Evolutionary conservation across 2,888 invertebrate species (phyloP), one percentile per base, ranked within the genome.

Genomic region (Pediacus dermestoides): DNA sequence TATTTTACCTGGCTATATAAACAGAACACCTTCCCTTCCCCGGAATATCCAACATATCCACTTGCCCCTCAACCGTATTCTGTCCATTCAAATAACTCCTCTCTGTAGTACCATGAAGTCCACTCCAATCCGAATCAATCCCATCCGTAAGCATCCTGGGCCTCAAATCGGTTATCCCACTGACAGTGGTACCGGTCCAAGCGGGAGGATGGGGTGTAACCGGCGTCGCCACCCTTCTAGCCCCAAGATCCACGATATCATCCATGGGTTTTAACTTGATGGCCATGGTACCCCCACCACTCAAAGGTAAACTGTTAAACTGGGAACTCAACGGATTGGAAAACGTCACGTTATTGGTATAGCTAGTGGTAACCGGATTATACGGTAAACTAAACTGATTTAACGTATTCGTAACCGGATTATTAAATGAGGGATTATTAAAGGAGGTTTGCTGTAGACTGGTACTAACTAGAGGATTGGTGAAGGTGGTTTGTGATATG

Each of bases 21-120:
- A 93, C 91, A 62, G 90, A 90, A 71, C 92, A 93, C 53, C 89
- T 79, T 39, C 93, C 93, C 69, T 92, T 90, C 34, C 92, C 92
- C 12, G 93, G 93, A 63, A 94, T 89, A 62, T 94, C 93, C 67
- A 93, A 71, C 89, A 89, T 90, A 63, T 91, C 91, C 27, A 89
- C 88, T 66, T 84, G 84, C 11, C 81, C 82, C 50, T 87, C 87
- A n/a, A 74, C 64, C 8, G 44, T 39, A 30, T 57, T 57, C 40
- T 68, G 67, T 4, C 69, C 70, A 38, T 70, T 70, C 9, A 70
- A 49, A 42, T 63, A 70, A 36, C 57, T 59, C 32, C 68, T 54
- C 9, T 67, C 67, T 25, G 52, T 46, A 33, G 48, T 39, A 11
- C 56, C 58, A 30, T 61, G 64, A 8, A 63, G 45, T 2, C 55